Evolutionary conservation across 2,113 vertebrate genomes (phyloP), one percentile per base, ranked within the genome.

Genomic region (Neopipo cinnamomea): DNA sequence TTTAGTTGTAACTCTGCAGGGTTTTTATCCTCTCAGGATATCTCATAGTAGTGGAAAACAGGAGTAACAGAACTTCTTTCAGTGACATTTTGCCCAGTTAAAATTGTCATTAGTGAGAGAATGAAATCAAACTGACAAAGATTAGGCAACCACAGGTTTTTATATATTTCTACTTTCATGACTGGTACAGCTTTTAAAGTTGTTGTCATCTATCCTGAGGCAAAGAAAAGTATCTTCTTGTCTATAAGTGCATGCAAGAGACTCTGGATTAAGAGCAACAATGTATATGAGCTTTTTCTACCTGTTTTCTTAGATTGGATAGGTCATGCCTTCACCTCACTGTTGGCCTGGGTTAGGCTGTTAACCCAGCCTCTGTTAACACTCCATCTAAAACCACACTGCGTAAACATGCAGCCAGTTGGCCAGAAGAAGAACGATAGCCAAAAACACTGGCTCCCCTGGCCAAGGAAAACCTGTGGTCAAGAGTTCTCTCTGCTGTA

Each of bases 381-480:
- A 97, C 96, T 95, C 96, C 77, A 44, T 95, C 95, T 96, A 77
- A 97, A 97, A 97, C 93, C 96, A 93, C 93, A 88, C 80, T 96
- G 92, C 17, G n/a, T 98, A 97, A 97, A 96, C 96, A 97, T 92
- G 88, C 83, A 97, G 93, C 94, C 95, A 93, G 95, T 98, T 97
- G 96, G 94, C 93, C 97, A 88, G 83, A 94, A 91, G 93, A 93
- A 89, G 76, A 89, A 61, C 3, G 42, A 89, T 89, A 95, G 96
- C 94, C 93, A 98, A 94, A 95, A 96, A 78, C 14, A 35, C 85
- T 96, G 96, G 70, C 86, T 95, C 46, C 81, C 21, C 58, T 25
- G 28, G 96, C 95, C 97, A 98, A 97, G 96, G 96, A 96, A 97
- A 98, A 97, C 94, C 96, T 97, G 96, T 98, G 97, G 98, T 97